These are phyloP conservation scores for Caenorhabditis sulstoni DNA, from an alignment of 2,888 invertebrate genomes.

Conservation along the genomic window DNA sequence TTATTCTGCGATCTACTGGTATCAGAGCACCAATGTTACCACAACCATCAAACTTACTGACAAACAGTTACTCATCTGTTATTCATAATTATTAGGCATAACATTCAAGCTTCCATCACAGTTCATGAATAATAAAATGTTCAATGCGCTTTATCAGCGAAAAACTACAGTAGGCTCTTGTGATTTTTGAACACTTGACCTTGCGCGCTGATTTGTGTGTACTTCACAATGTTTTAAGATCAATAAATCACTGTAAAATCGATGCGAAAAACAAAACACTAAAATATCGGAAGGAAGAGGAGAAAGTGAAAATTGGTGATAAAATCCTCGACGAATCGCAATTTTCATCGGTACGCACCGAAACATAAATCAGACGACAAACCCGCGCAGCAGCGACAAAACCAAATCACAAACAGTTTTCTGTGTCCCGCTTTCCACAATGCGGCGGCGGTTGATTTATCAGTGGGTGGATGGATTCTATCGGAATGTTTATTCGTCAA, in stretches of 20 bases:
- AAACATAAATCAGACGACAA: conserved; percentile 45
- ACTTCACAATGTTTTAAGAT: too few relatives aligned
- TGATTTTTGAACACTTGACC: conserved; percentile 15
- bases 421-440: conserved; percentile 31
- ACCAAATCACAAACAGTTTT: not conserved
- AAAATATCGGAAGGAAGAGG: too few relatives aligned
- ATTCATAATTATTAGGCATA: conserved; percentile 56
- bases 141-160: not conserved
- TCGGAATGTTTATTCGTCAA: not conserved
- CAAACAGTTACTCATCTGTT: too few relatives aligned
- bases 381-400: conserved; percentile 2
- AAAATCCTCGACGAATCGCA: too few relatives aligned
- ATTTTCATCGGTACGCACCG: conserved; percentile 20
- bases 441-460: conserved; percentile 24
- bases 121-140: conserved; percentile 30
- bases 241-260: not conserved
- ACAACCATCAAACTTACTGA: conserved; percentile 1
- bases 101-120: conserved; percentile 17
- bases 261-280: not conserved
- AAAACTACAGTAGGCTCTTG: conserved; percentile 3
- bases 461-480: not conserved
- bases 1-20: conserved; percentile 42
- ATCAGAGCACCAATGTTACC: conserved; percentile 27
- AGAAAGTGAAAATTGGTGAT: not conserved
- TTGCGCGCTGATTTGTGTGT: too few relatives aligned